A percentile compares a stretch with the other conserved stretches of the same genome.
phyloP scores from a whole-genome alignment of 2,113 vertebrate species.

The Ivindomyrus marchei region DNA sequence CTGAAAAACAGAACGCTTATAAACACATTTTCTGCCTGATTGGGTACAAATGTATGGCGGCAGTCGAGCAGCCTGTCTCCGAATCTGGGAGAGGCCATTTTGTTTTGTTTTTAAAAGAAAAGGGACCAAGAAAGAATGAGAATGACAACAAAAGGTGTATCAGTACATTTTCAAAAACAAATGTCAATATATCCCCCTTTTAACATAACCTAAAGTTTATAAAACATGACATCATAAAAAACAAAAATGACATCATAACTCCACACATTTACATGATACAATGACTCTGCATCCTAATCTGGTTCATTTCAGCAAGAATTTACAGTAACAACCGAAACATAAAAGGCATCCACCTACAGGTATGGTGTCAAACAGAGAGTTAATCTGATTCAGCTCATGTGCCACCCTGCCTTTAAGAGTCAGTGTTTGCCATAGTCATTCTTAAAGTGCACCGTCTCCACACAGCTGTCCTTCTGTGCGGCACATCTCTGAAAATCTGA shows the following conservation, averaged over 20 bases:
- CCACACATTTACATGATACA: not conserved
- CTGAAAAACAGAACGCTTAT: slow-evolving; percentile 54
- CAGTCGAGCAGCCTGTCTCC: slow-evolving; percentile 33
- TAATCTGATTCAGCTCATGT: not conserved
- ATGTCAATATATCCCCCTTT: not conserved
- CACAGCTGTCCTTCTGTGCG: not conserved
- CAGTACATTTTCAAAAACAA: not conserved
- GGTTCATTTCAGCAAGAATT: slow-evolving; percentile 43
- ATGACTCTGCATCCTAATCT: not conserved
- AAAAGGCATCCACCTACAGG: slow-evolving; percentile 32
- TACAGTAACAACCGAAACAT: slow-evolving; percentile 52
- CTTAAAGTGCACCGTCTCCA: not conserved
- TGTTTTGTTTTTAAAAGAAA: not conserved
- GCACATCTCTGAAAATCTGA: not conserved
- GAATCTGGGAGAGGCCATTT: not conserved
- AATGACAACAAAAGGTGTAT: not conserved
- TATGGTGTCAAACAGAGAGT: not conserved
- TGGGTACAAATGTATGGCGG: slow-evolving; percentile 63
- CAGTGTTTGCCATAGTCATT: not conserved
- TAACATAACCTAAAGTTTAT: not conserved
- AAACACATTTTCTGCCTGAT: slow-evolving; percentile 66
- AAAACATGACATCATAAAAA: not conserved
- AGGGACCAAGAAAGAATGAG: not conserved
- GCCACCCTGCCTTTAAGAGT: not conserved
- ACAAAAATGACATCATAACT: not conserved